These are phyloP conservation scores for Piscicola geometra DNA, from an alignment of 2,888 invertebrate species.

Conservation along the genomic window DNA sequence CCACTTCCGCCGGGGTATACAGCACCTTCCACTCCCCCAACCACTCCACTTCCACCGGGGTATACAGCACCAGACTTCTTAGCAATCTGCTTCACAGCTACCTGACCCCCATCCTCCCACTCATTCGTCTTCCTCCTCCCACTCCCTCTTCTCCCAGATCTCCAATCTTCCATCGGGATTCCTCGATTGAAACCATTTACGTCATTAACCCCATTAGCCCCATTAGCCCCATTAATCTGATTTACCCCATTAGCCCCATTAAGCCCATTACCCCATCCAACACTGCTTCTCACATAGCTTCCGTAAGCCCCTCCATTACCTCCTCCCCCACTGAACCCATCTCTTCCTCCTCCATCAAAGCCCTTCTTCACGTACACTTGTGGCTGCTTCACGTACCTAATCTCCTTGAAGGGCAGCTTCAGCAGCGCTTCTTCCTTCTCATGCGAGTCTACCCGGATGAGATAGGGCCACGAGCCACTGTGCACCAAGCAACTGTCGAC, in stretches of 20 bases:
- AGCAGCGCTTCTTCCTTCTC: slow-evolving; percentile 26
- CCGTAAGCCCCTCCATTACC: neutral
- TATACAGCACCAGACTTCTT: too few species aligned
- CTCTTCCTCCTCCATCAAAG: too few species aligned
- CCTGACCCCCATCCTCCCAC: too few species aligned
- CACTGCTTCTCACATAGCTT: neutral
- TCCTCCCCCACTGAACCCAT: neutral
- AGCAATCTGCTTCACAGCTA: too few species aligned
- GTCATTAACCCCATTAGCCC: neutral
- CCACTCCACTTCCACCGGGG: too few species aligned
- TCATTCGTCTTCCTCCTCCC: too few species aligned
- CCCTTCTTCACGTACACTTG: neutral
- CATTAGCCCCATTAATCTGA: neutral
- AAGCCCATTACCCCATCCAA: neutral
- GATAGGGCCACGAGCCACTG: slow-evolving; percentile 30
- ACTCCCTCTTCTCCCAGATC: neutral
- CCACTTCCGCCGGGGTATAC: too few species aligned
- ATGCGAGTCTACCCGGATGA: slow-evolving; percentile 5
- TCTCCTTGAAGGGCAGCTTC: slow-evolving; percentile 23
- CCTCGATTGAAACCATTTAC: neutral
- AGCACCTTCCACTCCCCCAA: too few species aligned
- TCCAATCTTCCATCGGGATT: neutral
- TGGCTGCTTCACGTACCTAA: neutral
- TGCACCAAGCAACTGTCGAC: slow-evolving; percentile 29
- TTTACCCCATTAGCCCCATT: neutral